Conservation (phyloP, 2,888 invertebrate species). For the Kryphioiulus occultus region DNA sequence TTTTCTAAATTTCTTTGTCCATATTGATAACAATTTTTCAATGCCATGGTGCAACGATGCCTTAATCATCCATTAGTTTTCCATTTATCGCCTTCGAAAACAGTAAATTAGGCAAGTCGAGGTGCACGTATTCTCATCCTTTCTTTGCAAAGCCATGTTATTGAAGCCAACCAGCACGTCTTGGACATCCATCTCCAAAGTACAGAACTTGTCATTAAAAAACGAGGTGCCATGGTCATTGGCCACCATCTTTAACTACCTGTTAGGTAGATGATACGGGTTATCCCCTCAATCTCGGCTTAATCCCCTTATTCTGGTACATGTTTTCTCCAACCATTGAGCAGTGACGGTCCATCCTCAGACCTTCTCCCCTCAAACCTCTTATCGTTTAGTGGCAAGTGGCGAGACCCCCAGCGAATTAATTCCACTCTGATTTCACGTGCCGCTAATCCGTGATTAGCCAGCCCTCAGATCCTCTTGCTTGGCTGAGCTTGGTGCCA, state of each 20-base stretch:
- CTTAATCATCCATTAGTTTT: too few species aligned
- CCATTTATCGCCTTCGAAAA: too few species aligned
- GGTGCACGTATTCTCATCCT: too few species aligned
- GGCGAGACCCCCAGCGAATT: not conserved
- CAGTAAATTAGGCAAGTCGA: too few species aligned
- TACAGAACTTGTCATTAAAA: too few species aligned
- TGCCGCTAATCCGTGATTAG: conserved; percentile 5
- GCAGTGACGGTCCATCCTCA: not conserved
- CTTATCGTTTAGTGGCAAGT: not conserved
- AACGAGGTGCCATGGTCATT: not conserved
- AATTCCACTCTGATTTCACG: not conserved
- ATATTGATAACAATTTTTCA: too few species aligned
- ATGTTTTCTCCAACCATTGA: not conserved
- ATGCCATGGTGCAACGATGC: too few species aligned
- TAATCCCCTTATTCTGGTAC: not conserved
- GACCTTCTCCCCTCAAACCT: not conserved
- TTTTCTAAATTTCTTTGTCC: too few species aligned
- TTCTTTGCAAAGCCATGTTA: too few species aligned
- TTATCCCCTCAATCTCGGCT: not conserved
- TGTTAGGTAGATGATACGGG: not conserved
- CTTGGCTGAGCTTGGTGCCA: not conserved
- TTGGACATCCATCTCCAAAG: too few species aligned
- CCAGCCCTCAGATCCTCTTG: not conserved
- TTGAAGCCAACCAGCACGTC: too few species aligned
- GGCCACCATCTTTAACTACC: not conserved